Evolutionary conservation across 2,113 vertebrate genomes (phyloP), one percentile per base, ranked within the genome.

Genomic region (Gobio gobio): DNA sequence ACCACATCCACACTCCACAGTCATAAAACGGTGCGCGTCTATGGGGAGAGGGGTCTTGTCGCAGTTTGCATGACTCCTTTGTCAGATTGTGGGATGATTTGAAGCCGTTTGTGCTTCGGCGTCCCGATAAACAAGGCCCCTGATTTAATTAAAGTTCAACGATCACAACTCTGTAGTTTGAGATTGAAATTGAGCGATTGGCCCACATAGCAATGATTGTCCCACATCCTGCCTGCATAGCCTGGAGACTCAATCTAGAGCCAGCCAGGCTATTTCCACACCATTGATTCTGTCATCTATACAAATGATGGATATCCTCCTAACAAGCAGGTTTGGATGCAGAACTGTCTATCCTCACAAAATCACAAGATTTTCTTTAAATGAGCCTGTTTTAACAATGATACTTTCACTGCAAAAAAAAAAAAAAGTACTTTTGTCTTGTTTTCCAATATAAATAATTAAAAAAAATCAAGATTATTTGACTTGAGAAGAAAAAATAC

Each of bases 171-270:
- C 78, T 88, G 90, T 89, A 87, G 88, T 92, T 94, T 91, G 92
- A 95, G 92, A 94, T 95, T 95, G 93, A 94, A 95, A 94, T 91
- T 95, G 95, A 95, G 93, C 93, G 93, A 90, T 92, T 93, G 94
- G 86, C 92, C 94, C 93, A 95, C 91, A 95, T 94, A 95, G 87
- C 91, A 94, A 93, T 90, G 91, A 89, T 90, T 92, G 91, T 92
- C 90, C 91, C 91, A 88, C 89, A 91, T 93, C 93, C 93, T 92
- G 92, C 91, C 89, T 90, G 90, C 88, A 91, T 92, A 90, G 94
- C 94, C 95, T 86, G 91, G 92, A 94, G 96, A 94, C 95, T 94
- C 91, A 94, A 93, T 93, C 91, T 91, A 90, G 90, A 89, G 93
- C 89, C 88, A 89, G 90, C 92, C 87, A 88, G 91, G 92, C 94